phyloP scores from a whole-genome alignment of 23 tunicate genomes.

The Diplosoma virens region DNA sequence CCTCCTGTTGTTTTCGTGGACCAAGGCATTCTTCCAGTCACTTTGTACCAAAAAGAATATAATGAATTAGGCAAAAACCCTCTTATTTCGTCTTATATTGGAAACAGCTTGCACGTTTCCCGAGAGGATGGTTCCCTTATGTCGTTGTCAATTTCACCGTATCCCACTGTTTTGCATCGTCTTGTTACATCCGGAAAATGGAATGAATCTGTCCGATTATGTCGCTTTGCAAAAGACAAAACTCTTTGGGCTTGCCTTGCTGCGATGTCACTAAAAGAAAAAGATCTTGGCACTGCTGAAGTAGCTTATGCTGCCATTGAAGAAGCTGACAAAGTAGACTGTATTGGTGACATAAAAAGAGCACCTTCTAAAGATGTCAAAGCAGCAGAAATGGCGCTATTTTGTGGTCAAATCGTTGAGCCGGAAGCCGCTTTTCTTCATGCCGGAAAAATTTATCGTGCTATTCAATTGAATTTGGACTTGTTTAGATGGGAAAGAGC shows the following conservation, averaged over 20 bases:
- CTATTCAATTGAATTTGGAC: constrained; percentile 78
- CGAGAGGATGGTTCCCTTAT: constrained; percentile 66
- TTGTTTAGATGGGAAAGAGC: constrained; percentile 88
- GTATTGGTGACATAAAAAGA: constrained; percentile 64
- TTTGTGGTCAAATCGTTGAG: constrained; percentile 70
- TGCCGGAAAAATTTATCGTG: constrained; percentile 62
- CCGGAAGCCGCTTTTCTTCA: constrained; percentile 75
- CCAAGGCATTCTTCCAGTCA: constrained; percentile 52
- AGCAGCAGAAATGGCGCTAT: constrained; percentile 64
- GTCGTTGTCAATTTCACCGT: constrained; percentile 65
- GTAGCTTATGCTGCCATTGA: constrained; percentile 92
- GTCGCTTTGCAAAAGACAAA: constrained; percentile 74
- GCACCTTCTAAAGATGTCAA: constrained; percentile 55
- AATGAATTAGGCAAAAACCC: constrained; percentile 78
- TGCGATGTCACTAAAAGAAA: constrained; percentile 74
- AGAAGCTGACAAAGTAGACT: constrained; percentile 86
- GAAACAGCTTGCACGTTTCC: constrained; percentile 49
- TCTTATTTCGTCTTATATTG: constrained; percentile 45
- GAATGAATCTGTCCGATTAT: constrained; percentile 80
- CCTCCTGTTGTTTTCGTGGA: constrained; percentile 73
- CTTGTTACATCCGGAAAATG: constrained; percentile 56
- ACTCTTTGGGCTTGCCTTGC: constrained; percentile 92
- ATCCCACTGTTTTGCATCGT: constrained; percentile 70
- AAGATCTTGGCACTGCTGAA: constrained; percentile 77
- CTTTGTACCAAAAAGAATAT: constrained; percentile 66